Conservation (phyloP, 2,797 vertebrate genomes). For the Danionella dracula region DNA sequence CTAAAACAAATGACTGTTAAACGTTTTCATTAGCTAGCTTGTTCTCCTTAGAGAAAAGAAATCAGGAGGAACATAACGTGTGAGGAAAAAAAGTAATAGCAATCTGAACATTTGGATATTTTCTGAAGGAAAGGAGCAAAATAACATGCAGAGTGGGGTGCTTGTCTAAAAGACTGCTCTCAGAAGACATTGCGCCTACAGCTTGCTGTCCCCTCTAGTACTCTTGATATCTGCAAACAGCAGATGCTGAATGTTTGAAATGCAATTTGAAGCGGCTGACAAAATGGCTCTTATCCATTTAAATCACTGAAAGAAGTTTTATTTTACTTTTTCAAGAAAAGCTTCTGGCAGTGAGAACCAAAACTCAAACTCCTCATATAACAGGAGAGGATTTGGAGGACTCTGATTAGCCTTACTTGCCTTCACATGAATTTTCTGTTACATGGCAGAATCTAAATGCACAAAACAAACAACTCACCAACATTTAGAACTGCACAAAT, state of each 20-base stretch:
- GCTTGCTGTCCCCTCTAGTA: neutral
- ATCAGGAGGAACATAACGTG: neutral
- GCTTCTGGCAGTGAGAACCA: neutral
- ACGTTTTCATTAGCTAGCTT: constrained; percentile 25
- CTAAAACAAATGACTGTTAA: constrained; percentile 29
- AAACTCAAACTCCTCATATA: neutral
- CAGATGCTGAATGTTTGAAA: constrained; percentile 8
- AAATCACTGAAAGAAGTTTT: constrained; percentile 3
- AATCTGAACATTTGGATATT: neutral
- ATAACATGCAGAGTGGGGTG: constrained; percentile 4
- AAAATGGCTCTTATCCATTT: constrained; percentile 12
- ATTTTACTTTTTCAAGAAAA: constrained; percentile 4
- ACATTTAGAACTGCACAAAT: too few relatives aligned
- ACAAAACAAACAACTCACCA: too few relatives aligned
- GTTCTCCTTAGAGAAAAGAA: neutral
- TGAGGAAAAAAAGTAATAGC: neutral
- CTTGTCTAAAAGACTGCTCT: neutral
- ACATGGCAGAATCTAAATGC: neutral
- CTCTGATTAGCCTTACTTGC: neutral
- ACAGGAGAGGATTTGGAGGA: neutral
- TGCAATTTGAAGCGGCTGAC: constrained; percentile 1
- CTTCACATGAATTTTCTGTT: too few relatives aligned
- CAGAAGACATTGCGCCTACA: neutral
- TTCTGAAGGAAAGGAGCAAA: constrained; percentile 7
- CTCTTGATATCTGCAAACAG: constrained; percentile 8